These are phyloP conservation scores for Phaethon lepturus DNA, from an alignment of 2,113 vertebrate species.

Conservation along the genomic window DNA sequence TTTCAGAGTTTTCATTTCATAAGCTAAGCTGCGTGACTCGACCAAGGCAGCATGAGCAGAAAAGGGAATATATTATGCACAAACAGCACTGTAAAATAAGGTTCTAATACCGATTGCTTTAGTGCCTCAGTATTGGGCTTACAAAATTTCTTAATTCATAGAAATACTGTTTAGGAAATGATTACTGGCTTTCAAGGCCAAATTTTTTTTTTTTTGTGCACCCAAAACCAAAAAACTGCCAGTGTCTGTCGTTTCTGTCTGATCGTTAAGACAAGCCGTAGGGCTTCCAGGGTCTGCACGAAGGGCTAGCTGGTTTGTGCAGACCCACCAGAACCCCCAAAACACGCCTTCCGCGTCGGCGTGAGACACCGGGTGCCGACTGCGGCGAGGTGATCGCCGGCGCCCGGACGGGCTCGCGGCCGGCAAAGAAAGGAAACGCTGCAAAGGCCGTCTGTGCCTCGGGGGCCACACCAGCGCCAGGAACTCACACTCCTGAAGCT, in stretches of 20 bases:
- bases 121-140: neutral
- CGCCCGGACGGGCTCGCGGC: neutral
- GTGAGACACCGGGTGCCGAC: neutral
- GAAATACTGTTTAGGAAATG: neutral
- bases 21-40: neutral
- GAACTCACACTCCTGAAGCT: neutral
- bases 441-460: slow-evolving; percentile 37
- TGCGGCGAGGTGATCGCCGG: neutral
- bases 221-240: neutral
- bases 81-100: neutral
- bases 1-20: slow-evolving; percentile 51
- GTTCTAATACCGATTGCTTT: neutral
- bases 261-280: neutral
- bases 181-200: neutral
- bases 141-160: slow-evolving; percentile 8
- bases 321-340: neutral
- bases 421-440: neutral
- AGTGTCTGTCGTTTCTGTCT: neutral
- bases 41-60: neutral
- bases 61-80: neutral
- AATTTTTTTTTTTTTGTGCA: neutral
- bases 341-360: neutral
- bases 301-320: slow-evolving; percentile 12
- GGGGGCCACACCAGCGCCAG: slow-evolving; percentile 1
- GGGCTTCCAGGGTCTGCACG: neutral